Percentiles rank a stretch among this genome's conserved stretches.
Conservation (phyloP, 2,797 vertebrate genomes). For the Lepidocolaptes lacrymiger region DNA sequence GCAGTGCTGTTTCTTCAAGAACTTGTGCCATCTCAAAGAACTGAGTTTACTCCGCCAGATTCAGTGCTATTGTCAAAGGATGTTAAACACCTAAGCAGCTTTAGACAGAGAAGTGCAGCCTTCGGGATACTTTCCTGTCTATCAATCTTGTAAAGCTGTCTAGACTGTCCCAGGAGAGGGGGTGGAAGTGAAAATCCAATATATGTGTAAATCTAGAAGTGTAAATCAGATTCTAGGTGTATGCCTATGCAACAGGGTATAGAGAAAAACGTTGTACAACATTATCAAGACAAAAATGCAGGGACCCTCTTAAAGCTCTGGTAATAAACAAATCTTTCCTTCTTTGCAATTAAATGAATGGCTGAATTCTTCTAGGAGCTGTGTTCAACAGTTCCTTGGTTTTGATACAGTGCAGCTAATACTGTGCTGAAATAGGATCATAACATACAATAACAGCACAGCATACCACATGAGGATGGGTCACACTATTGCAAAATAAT, state of each 20-base stretch:
- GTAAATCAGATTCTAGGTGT: constrained; percentile 31
- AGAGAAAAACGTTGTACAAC: neutral
- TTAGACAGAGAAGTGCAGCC: neutral
- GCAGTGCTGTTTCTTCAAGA: neutral
- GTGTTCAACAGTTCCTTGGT: neutral
- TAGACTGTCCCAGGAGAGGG: constrained; percentile 30
- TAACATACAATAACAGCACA: neutral
- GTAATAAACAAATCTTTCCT: neutral
- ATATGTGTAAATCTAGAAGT: constrained; percentile 4
- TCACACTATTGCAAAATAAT: neutral
- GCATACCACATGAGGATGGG: neutral
- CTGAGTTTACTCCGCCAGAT: neutral
- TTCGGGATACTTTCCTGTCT: constrained; percentile 14
- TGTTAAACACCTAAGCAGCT: neutral
- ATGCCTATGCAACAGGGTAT: neutral
- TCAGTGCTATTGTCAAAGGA: neutral
- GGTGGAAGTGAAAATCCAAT: constrained; percentile 46
- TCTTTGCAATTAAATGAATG: neutral
- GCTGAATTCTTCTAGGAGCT: neutral
- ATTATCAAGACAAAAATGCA: neutral
- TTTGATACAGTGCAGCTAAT: neutral
- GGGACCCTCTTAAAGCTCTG: neutral
- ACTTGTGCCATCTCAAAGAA: neutral
- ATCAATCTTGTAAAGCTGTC: constrained; percentile 14
- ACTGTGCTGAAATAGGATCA: neutral